Evolutionary conservation across 2,113 vertebrate genomes (phyloP).

Genomic region (Antechinus flavipes): DNA sequence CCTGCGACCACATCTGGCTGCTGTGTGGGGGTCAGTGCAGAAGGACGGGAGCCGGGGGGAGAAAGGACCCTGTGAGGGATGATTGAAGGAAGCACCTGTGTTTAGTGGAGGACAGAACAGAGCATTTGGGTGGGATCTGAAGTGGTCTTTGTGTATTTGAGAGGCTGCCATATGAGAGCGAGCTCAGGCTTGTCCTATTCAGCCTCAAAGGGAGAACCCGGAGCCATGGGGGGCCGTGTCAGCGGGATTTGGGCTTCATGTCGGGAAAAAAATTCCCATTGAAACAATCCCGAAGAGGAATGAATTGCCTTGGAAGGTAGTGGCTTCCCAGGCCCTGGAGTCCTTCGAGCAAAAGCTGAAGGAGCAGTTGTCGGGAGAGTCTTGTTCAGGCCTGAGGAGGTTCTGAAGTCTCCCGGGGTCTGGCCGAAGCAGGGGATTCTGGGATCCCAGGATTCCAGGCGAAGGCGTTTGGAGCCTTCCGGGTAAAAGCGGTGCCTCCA

Average conservation of each 20-base stretch:
- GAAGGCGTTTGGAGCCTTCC: not conserved
- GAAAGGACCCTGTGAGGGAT: not conserved
- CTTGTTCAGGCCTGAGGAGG: not conserved
- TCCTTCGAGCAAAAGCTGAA: not conserved
- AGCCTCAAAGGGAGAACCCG: not conserved
- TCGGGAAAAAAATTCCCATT: not conserved
- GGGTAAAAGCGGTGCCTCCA: not conserved
- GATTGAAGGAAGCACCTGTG: not conserved
- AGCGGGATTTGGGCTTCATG: not conserved
- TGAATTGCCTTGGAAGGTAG: not conserved
- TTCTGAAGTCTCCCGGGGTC: not conserved
- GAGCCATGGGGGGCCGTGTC: not conserved
- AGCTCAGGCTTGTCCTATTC: not conserved
- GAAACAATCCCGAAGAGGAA: not conserved
- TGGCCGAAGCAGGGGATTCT: not conserved
- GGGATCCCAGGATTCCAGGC: not conserved
- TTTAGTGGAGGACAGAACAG: not conserved
- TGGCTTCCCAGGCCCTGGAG: no score
- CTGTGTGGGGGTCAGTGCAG: not conserved
- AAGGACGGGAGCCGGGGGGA: not conserved
- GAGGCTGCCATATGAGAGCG: no score
- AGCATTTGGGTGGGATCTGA: not conserved
- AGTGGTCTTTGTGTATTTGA: not conserved
- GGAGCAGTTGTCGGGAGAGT: not conserved
- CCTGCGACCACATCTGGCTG: not conserved